Evolutionary conservation across 2,113 vertebrate species (phyloP), one percentile per base, ranked within the genome.

Genomic region (Pelmatolapia mariae): DNA sequence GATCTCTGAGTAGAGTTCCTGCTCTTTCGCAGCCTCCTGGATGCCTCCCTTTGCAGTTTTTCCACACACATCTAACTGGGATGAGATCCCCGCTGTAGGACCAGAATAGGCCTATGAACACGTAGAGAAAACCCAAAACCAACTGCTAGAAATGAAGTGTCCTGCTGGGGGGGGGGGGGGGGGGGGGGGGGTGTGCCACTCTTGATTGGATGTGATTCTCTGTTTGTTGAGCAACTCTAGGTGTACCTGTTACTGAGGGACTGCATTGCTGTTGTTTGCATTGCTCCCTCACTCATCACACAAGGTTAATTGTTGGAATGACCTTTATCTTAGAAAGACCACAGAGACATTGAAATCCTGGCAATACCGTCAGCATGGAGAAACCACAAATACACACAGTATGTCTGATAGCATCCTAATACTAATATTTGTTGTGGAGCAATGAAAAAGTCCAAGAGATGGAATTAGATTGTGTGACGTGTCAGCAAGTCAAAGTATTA

Each of bases 241-340:
- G 59, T 81, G 12, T 68, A 59, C 26, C 82, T 78, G 45, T 79
- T 86, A 15, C 45, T 13, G 9, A 59, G 50, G 19, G 52, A 54
- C 85, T 19, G 83, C 78, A 50, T 66, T 87, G 53, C 86, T 26
- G 82, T 40, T 95, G 93, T 96, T 94, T 94, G 83, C 91, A 61
- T 78, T 87, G 86, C 92, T 89, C 45, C 90, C 79, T 81, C 73
- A 81, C 73, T 91, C 76, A 68, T 93, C 91, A 86, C 89, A 87
- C 91, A 84, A 95, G 96, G 94, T 96, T 96, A 96, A 96, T 96
- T 95, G 95, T 92, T 91, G 80, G 82, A 85, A 86, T 87, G 93
- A 94, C 95, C 96, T 93, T 94, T 88, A 86, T 92, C 68, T 83
- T 36, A 84, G 84, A 92, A 93, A 92, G 89, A 90, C 86, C 86